Conservation (phyloP, 2,797 vertebrate species). For the Hirundo rustica region DNA sequence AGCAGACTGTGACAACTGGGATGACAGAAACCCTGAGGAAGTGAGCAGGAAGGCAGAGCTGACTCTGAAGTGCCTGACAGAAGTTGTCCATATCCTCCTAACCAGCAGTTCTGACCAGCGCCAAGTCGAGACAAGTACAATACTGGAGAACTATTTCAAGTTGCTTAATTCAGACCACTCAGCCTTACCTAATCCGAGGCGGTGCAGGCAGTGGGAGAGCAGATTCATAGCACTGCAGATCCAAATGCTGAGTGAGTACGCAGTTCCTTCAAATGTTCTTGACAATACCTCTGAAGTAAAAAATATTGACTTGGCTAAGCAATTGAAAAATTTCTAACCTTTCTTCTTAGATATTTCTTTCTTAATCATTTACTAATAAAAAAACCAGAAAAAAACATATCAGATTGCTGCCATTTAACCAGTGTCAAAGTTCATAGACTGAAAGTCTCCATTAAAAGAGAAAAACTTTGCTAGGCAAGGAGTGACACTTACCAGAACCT, state of each 20-base stretch:
- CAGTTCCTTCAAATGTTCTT: neutral
- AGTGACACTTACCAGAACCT: neutral
- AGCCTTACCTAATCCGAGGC: conserved; percentile 77
- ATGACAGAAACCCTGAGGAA: conserved; percentile 87
- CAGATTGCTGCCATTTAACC: neutral
- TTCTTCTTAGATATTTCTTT: neutral
- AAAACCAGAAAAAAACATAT: rapidly evolving
- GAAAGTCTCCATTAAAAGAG: neutral
- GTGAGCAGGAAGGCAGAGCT: conserved; percentile 89
- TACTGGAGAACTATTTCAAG: conserved; percentile 97
- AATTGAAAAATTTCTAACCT: neutral
- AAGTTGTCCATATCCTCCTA: conserved; percentile 93
- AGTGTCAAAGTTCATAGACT: neutral
- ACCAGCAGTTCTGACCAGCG: conserved; percentile 95
- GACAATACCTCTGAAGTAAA: neutral
- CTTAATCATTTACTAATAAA: neutral
- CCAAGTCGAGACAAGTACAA: conserved; percentile 92
- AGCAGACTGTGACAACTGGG: conserved; percentile 87
- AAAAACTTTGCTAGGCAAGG: neutral
- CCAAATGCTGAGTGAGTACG: conserved; percentile 90
- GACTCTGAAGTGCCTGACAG: conserved; percentile 91
- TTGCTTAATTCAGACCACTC: conserved; percentile 94
- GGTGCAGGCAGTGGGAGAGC: conserved; percentile 89
- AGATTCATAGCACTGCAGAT: conserved; percentile 92
- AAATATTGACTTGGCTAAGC: neutral